These are phyloP conservation scores for Sylvia borin DNA, from an alignment of 2,797 vertebrate species.

Conservation along the genomic window DNA sequence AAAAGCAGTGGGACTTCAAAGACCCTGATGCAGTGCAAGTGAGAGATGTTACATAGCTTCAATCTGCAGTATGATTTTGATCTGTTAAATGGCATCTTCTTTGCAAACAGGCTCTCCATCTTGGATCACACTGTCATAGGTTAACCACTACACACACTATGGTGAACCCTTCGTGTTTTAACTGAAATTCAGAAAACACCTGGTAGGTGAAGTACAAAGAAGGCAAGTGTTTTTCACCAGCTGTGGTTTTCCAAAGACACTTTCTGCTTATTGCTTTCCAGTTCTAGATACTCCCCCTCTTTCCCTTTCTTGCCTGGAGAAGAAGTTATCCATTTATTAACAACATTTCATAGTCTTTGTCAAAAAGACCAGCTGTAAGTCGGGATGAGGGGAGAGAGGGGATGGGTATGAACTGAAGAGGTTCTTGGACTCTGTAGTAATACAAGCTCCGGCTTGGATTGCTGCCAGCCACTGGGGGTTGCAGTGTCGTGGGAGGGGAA, in stretches of 20 bases:
- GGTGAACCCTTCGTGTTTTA: background rate
- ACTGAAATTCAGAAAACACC: background rate
- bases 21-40: background rate
- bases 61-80: background rate
- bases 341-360: background rate
- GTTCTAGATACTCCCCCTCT: background rate
- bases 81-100: background rate
- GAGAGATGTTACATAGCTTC: background rate
- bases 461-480: constrained; percentile 6
- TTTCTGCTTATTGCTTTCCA: background rate
- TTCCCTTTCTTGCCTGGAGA: background rate
- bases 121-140: background rate
- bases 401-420: background rate
- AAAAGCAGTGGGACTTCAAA: background rate
- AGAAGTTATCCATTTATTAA: background rate
- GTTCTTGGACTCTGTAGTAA: background rate
- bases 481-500: background rate
- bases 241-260: background rate
- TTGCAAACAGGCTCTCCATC: background rate
- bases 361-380: background rate
- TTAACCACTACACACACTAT: background rate
- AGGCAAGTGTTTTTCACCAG: accelerated
- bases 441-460: background rate
- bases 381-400: background rate
- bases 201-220: background rate